Evolutionary conservation across 1,140 invertebrate genomes (phyloP), one percentile per base, ranked within the genome.

Genomic region (Drosophila jambulina): DNA sequence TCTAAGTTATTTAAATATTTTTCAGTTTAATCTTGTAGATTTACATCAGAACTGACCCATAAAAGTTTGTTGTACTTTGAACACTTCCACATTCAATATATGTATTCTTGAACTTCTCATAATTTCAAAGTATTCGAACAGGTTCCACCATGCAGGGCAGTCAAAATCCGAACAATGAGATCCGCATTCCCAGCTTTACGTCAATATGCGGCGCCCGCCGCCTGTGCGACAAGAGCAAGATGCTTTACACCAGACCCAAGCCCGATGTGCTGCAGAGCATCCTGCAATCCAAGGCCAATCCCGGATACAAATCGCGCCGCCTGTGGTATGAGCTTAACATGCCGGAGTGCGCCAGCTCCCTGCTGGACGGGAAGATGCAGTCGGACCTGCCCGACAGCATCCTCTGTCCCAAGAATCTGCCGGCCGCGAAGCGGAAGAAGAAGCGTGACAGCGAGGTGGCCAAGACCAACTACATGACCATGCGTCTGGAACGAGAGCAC

Each of bases 401-500:
- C n/a, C 60, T 78, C 17, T 76, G 62, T 29, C 43, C 36, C 25
- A 92, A 62, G 38, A 53, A 38, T 34, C 74, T 62, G 61, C 15
- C 25, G 10, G 58, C 25, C 12, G 75, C 58, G 17, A 68, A 49
- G 23, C 29, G 29, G n/a, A 48, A 45, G 10, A 74, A 72, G 1
- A 79, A 59, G 17, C 15, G 64, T 27, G 25, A 38, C 19, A 8
- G 38, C 58, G 10, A 17, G 10, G 40, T 43, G 10, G 32, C 45
- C 19, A 87, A 90, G 23, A 45, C 59, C 4, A 90, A 90, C 29
- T 88, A 88, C 43, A 90, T 88, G 85, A 43, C 34, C 3, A 94
- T 96, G 88, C 95, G 96, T 38, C 95, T 95, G 93, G 95, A 96
- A 70, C 94, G 97, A 29, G 96, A 98, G 93, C 95, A 96, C 68